Evolutionary conservation across 2,113 vertebrate genomes (phyloP), one percentile per base, ranked within the genome.

Genomic region (Macrotis lagotis): DNA sequence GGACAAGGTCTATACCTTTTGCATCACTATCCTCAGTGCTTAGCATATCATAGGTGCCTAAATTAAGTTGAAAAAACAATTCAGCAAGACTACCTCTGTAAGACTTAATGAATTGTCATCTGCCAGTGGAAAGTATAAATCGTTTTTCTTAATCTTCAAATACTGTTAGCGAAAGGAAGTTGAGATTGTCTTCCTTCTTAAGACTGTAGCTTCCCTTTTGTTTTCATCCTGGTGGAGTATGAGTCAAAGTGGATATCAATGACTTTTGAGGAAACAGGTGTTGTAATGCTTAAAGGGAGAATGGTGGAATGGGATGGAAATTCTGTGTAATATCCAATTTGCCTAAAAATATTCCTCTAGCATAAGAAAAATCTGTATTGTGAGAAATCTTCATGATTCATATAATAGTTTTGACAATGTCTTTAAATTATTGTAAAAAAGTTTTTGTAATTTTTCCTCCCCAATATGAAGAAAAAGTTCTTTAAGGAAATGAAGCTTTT

Each of bases 371-470:
- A 96, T 2, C 51, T 92, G 48, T 8, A 16, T 51, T 95, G 91
- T 26, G 92, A 31, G 49, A 92, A 91, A 91, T 88, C 90, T 51
- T 90, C 0, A 25, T 74, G 9, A 52, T 51, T 95, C 96, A 44
- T n/a, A 6, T 37, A n/a, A n/a, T n/a, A 52, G 59, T 91, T 95
- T 97, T 94, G 92, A 95, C 31, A 3, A n/a, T 74, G 0, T 96
- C 89, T 92, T 93, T 59, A 96, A 90, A 96, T n/a, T 7, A 93
- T 95, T 9, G 51, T 50, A 92, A 94, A 92, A 96, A 25, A 28
- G 93, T 44, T 89, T 96, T 97, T 90, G 91, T 51, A 19, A 19
- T 88, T 96, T 59, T 37, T 37, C 55, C 51, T 7, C 50, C 50
- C 50, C 51, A 94, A 48, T 37, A 3, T 93, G 92, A 91, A 94